phyloP scores from a whole-genome alignment of 37 sponge, comb jelly and placozoan genomes.

The Mnemiopsis leidyi region DNA sequence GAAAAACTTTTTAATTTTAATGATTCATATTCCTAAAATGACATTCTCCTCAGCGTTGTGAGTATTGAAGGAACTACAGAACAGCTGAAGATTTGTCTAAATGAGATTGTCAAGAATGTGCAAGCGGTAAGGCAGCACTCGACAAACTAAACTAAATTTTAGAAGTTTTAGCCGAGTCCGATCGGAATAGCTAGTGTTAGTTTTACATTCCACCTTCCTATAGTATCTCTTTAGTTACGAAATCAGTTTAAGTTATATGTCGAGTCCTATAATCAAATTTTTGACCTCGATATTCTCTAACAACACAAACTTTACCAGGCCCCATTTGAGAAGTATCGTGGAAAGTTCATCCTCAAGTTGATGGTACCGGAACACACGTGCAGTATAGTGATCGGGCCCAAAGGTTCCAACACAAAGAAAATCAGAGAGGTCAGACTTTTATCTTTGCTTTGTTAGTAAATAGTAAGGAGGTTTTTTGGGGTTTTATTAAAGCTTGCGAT shows the following conservation, averaged over 20 bases:
- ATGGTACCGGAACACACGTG: slow-evolving; percentile 6
- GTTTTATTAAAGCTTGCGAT: too few relatives aligned
- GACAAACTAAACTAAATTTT: too few relatives aligned
- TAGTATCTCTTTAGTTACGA: too few relatives aligned
- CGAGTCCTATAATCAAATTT: too few relatives aligned
- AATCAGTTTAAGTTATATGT: too few relatives aligned
- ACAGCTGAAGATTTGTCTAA: slow-evolving; percentile 11
- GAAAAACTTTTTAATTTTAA: neutral
- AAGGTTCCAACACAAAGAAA: neutral
- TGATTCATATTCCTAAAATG: neutral
- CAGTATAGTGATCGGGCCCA: neutral
- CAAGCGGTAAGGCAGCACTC: slow-evolving; percentile 50
- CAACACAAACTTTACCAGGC: slow-evolving; percentile 2
- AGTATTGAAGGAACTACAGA: slow-evolving; percentile 19
- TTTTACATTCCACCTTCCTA: too few relatives aligned
- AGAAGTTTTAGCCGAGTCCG: too few relatives aligned
- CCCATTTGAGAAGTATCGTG: neutral
- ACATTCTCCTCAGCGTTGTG: neutral
- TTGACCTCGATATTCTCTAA: too few relatives aligned
- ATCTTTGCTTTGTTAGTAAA: too few relatives aligned
- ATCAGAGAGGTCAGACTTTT: neutral
- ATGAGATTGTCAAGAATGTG: neutral
- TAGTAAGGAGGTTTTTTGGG: too few relatives aligned
- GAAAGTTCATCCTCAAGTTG: neutral
- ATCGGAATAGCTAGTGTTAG: too few relatives aligned